Evolutionary conservation across 1,140 invertebrate species (phyloP).

Genomic region (Apolygus lucorum): DNA sequence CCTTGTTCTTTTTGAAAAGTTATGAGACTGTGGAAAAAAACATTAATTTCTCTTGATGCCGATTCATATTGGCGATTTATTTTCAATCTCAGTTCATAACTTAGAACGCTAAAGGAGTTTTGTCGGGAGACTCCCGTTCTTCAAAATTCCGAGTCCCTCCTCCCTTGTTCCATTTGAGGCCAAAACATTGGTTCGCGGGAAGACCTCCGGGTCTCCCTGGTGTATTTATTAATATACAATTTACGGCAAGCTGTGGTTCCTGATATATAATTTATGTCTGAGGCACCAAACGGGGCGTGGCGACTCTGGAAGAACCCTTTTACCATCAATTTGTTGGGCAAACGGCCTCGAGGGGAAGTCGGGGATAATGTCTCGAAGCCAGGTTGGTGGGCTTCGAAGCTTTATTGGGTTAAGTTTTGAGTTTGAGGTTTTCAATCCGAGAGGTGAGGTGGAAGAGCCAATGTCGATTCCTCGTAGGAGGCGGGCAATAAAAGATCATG

Average conservation of each 20-base stretch:
- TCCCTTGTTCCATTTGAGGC: not conserved
- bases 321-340: constrained; percentile 20
- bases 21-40: too few relatives aligned
- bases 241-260: not conserved
- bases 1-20: too few relatives aligned
- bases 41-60: not conserved
- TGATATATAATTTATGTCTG: constrained; percentile 12
- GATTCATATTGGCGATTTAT: not conserved
- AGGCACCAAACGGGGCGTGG: not conserved
- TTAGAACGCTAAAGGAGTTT: not conserved
- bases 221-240: constrained; percentile 19
- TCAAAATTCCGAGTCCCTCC: not conserved
- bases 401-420: constrained; percentile 9
- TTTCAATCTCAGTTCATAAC: not conserved
- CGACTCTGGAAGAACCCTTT: not conserved
- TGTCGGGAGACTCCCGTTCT: not conserved
- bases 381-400: not conserved
- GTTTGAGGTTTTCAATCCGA: not conserved
- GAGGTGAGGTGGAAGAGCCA: too few relatives aligned
- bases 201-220: not conserved
- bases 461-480: too few relatives aligned
- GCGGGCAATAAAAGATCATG: too few relatives aligned
- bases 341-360: not conserved
- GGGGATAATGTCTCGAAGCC: not conserved
- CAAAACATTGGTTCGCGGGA: not conserved